Percentiles rank a stretch among this genome's conserved stretches.
Evolutionary conservation across 2,113 vertebrate genomes (phyloP).

Genomic region (Aldabrachelys gigantea): DNA sequence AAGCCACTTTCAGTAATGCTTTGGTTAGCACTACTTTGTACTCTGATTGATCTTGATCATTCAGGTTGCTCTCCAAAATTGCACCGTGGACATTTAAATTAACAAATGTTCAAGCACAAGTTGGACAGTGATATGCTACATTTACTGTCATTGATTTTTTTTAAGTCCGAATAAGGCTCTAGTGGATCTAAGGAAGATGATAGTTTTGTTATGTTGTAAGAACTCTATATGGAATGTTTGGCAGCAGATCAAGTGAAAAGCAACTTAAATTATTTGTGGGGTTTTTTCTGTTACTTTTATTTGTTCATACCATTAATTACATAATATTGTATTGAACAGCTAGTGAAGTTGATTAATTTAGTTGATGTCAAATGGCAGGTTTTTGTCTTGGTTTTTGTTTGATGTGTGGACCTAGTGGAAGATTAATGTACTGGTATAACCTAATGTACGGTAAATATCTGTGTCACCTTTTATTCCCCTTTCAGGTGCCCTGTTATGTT

Average conservation of each 20-base stretch:
- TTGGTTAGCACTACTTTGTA: conserved; percentile 14
- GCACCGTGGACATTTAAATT: background rate
- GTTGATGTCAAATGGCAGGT: background rate
- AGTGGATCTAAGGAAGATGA: background rate
- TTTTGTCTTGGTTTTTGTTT: background rate
- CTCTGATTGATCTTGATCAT: conserved; percentile 9
- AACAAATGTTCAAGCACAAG: background rate
- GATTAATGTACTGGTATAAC: background rate
- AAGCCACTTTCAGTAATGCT: background rate
- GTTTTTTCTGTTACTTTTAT: background rate
- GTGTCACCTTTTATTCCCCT: background rate
- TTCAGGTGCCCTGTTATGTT: background rate
- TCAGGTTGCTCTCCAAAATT: conserved; percentile 29
- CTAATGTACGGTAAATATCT: background rate
- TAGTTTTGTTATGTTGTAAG: background rate
- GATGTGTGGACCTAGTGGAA: background rate
- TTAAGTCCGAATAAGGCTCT: background rate
- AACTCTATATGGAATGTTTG: background rate
- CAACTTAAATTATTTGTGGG: background rate
- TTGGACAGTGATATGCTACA: background rate
- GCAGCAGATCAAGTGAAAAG: background rate
- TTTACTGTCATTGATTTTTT: conserved; percentile 18
- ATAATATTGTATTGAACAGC: background rate
- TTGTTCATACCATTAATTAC: background rate
- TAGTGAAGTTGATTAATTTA: background rate